Evolutionary conservation across 2,888 invertebrate species (phyloP), one percentile per base, ranked within the genome.

Genomic region (Tryphoninae sp.): DNA sequence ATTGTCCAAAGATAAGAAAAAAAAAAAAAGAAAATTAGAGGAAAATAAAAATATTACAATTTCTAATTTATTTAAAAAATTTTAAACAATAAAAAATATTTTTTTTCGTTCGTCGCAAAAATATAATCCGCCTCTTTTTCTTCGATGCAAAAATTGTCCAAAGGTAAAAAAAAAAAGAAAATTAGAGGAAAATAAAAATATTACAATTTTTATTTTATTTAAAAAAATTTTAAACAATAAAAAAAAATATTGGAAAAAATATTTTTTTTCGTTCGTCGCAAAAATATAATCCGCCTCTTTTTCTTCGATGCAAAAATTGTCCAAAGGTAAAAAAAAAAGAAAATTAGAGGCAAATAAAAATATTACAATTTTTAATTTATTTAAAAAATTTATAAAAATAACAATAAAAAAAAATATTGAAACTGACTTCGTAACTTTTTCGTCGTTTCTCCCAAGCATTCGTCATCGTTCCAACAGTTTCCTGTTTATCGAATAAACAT

Each of bases 401-500:
- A 11, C 19, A 9, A 42, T 33, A 13, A 55, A 68, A 40, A 55
- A 26, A 26, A 55, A 69, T 1, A 11, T 19, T 16, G 58, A 65
- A 42, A 65, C 9, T 16, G n/a, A 33, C 33, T n/a, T 11, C 8
- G 11, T 59, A 62, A 45, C 33, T 33, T 33, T 33, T 33, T 33
- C 33, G 6, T 11, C 45, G 42, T 33, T 33, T 33, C 33, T 6
- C 33, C 6, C 6, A 33, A 22, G 26, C 3, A 62, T 40, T 65
- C 55, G 58, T 67, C 74, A 49, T 22, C 45, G 26, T 45, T 45
- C 11, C 9, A 67, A 11, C 59, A 9, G 22, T 51, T 75, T 75
- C 49, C 65, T 59, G 58, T 67, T 59, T 58, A 49, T 33, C 49
- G 59, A 75, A 67, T 51, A 75, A 75, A 67, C 49, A 40, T 33